A percentile compares a stretch with the other conserved stretches of the same genome.
These are phyloP conservation scores for Lepus europaeus DNA, from an alignment of 2,113 vertebrate genomes.

Conservation along the genomic window DNA sequence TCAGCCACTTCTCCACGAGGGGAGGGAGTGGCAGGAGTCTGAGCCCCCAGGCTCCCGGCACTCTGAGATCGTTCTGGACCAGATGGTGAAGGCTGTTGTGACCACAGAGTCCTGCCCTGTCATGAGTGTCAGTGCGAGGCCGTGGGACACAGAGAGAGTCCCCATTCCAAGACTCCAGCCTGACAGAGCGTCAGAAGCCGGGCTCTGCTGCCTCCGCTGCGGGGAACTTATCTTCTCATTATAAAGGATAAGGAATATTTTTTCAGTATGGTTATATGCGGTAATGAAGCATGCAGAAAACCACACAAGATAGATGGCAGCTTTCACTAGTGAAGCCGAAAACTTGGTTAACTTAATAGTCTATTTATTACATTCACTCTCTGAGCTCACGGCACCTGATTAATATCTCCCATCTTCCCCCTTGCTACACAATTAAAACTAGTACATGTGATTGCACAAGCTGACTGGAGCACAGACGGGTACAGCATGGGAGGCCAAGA, in stretches of 20 bases:
- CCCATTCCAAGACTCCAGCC: not conserved
- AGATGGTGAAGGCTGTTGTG: conserved; percentile 79
- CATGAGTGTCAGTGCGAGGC: conserved; percentile 70
- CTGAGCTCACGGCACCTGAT: conserved; percentile 67
- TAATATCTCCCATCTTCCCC: conserved; percentile 80
- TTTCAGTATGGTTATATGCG: conserved; percentile 86
- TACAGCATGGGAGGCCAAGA: not conserved
- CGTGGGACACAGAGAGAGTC: conserved; percentile 58
- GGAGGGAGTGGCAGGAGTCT: too few species aligned
- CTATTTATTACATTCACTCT: conserved; percentile 90
- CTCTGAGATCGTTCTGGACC: not conserved
- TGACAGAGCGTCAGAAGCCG: not conserved
- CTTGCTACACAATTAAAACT: conserved; percentile 84
- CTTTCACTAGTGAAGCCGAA: conserved; percentile 86
- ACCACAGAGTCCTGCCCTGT: conserved; percentile 59
- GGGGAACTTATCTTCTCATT: conserved; percentile 88
- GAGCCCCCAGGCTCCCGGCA: not conserved
- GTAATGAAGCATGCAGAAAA: conserved; percentile 90
- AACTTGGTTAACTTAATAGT: conserved; percentile 91
- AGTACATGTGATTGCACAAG: not conserved
- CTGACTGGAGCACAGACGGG: not conserved
- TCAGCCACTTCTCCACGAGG: not conserved
- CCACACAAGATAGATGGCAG: conserved; percentile 88
- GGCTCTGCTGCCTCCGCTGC: conserved; percentile 70
- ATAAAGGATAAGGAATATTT: conserved; percentile 86